Base-by-base conservation (phyloP, 2,888 invertebrate species). In the Melieria omissa region DNA sequence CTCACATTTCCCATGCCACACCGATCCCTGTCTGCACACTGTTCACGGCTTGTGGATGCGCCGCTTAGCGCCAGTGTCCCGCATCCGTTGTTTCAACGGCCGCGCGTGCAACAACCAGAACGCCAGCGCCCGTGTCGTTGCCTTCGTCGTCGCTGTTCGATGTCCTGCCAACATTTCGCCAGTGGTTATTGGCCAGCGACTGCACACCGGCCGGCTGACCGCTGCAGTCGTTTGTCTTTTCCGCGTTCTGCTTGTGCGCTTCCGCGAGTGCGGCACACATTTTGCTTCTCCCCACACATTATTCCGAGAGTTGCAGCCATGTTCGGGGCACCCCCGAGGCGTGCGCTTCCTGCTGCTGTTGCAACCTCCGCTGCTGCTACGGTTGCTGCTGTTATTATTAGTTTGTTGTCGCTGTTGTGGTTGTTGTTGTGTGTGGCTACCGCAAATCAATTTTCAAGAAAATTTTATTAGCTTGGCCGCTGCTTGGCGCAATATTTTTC, bases 401-500 rank as follows among this genome's bases (percentile, higher is more conserved):
- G 16, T 55, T 14, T 49, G n/a, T 55, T 63, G 64, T 9, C n/a
- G 16, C 29, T 46, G 64, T 46, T 54, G 64, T 72, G 42, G 55
- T 44, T 44, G 58, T 65, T 47, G 49, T 63, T 65, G 65, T 70
- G 29, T 29, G 68, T 72, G 79, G 80, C 81, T 81, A 82, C 81
- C 76, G 81, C 80, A 81, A 81, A 81, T 81, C 79, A 80, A 82
- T 82, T 81, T 81, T 75, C 75, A 69, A 29, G 52, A 54, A 69
- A 76, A 78, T 78, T 79, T 76, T 74, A 74, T 77, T 73, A 66
- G 72, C 71, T 71, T 65, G 71, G 68, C 65, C 55, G 67, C 62
- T 29, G 29, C 29, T 29, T 29, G 29, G 29, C 29, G 29, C 1
- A 29, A 29, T 29, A 3, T 29, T 29, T 29, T 29, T 29, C 29